Conservation (phyloP, 2,113 vertebrate genomes). For the Brachypteracias leptosomus region DNA sequence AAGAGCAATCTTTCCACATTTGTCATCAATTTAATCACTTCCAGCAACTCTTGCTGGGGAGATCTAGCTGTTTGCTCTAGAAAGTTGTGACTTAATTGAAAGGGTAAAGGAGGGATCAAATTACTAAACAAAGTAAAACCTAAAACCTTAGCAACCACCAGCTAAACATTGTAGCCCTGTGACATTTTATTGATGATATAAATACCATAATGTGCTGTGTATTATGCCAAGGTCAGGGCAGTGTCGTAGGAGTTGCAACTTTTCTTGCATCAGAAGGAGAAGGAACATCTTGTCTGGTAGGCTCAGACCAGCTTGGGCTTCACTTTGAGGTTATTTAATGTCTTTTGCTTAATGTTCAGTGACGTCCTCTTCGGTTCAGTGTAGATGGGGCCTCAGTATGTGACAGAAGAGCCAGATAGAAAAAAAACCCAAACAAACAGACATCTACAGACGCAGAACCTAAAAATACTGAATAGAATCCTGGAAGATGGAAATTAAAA, state of each 20-base stretch:
- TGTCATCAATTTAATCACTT: neutral
- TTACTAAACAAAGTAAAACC: neutral
- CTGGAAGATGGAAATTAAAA: no score
- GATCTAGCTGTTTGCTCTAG: neutral
- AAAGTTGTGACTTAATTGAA: neutral
- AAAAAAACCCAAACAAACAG: neutral
- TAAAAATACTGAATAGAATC: no score
- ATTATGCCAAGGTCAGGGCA: neutral
- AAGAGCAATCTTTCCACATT: neutral
- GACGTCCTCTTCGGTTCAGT: neutral
- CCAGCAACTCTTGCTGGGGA: neutral
- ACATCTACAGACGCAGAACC: neutral
- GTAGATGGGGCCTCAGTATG: neutral
- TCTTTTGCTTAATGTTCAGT: neutral
- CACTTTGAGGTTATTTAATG: neutral
- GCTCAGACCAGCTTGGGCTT: neutral
- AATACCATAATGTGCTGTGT: neutral
- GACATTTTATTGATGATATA: neutral
- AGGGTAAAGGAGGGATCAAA: neutral
- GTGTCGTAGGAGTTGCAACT: neutral
- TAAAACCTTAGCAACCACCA: conserved; percentile 21
- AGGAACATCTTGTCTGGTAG: neutral
- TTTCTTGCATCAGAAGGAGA: neutral
- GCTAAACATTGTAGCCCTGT: conserved; percentile 1
- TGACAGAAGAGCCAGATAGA: neutral